A percentile compares a stretch with the other conserved stretches of the same genome.
phyloP scores from a whole-genome alignment of 1,140 invertebrate genomes.

The Lordiphosa clarofinis region DNA sequence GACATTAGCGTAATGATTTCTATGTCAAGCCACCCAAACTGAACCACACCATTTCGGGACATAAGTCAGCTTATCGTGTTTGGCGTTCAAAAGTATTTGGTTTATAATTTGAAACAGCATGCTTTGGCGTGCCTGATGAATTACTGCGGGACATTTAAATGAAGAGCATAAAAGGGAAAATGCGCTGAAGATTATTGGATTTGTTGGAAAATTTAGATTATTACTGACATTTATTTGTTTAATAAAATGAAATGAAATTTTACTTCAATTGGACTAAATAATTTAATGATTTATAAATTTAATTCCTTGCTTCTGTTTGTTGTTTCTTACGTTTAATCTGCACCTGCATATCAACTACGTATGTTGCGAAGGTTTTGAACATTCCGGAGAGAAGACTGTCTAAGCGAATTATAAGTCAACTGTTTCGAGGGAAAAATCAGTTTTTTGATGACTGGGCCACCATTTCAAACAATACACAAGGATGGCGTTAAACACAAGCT shows the following conservation, averaged over 20 bases:
- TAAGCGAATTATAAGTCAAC: no score
- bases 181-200: conserved; percentile 3
- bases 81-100: conserved; percentile 47
- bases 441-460: no score
- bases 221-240: neutral
- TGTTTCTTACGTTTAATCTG: no score
- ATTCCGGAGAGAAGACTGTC: no score
- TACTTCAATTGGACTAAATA: no score
- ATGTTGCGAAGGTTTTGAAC: no score
- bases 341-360: no score
- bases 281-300: no score
- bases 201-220: neutral
- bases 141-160: conserved; percentile 29
- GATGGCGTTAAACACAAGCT: no score
- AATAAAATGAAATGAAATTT: neutral
- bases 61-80: conserved; percentile 65
- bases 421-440: no score
- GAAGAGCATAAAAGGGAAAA: neutral
- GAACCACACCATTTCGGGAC: conserved; percentile 19
- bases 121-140: conserved; percentile 43
- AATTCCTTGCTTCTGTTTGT: no score
- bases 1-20: conserved; percentile 70
- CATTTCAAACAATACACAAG: no score
- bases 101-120: conserved; percentile 50
- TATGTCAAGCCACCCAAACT: conserved; percentile 39